Conservation (phyloP, 23 tunicate species). For the Oikopleura albicans region DNA sequence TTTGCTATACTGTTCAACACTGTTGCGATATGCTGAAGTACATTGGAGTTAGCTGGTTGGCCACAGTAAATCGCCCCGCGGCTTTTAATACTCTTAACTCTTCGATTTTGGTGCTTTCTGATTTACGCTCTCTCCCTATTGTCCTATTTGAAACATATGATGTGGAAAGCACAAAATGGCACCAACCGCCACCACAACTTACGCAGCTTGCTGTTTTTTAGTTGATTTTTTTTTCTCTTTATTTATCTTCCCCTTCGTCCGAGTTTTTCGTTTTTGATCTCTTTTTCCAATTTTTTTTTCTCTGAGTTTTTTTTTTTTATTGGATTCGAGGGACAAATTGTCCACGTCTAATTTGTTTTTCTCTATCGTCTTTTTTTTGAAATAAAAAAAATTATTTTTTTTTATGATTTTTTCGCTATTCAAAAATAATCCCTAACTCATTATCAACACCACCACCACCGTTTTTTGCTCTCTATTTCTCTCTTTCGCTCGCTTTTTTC, state of each 20-base stretch:
- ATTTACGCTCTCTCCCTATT: background rate
- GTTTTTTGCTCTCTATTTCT: too few species aligned
- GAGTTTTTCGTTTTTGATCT: background rate
- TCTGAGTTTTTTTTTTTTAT: background rate
- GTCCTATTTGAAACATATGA: background rate
- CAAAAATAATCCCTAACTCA: too few species aligned
- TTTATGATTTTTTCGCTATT: background rate
- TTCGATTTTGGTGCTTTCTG: background rate
- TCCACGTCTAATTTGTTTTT: background rate
- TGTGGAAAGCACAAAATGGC: background rate
- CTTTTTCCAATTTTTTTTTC: background rate
- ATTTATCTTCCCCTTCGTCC: background rate
- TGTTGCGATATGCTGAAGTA: constrained; percentile 11
- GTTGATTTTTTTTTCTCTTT: background rate
- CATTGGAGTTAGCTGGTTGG: background rate
- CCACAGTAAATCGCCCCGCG: constrained; percentile 17
- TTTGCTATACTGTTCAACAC: background rate
- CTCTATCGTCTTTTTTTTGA: background rate
- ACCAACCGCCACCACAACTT: background rate
- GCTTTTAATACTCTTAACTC: constrained; percentile 1
- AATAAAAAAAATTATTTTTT: background rate
- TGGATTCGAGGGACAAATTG: background rate
- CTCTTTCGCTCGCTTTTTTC: too few species aligned
- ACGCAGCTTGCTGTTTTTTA: too few species aligned
- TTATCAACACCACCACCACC: too few species aligned